Evolutionary conservation across 1,140 invertebrate genomes (phyloP).

Genomic region (Drosophila repletoides): DNA sequence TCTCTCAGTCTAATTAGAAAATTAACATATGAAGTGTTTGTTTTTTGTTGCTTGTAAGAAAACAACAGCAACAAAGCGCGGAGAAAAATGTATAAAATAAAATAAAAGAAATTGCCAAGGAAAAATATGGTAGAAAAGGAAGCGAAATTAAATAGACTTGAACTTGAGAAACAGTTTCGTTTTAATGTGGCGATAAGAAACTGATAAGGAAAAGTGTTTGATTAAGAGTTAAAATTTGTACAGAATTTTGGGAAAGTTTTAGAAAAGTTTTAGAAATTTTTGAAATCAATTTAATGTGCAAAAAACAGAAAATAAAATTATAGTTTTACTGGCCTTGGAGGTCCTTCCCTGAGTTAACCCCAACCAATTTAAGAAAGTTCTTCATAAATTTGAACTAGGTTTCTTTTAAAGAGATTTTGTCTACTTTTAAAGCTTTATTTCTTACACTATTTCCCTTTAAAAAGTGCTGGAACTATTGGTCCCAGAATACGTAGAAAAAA

Average conservation of each 20-base stretch:
- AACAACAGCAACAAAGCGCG: no score
- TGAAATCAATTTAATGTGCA: no score
- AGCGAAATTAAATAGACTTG: slow-evolving; percentile 46
- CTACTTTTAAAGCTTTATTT: neutral
- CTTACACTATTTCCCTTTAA: neutral
- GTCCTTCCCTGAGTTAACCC: no score
- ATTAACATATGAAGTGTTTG: slow-evolving; percentile 80
- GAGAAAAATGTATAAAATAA: no score
- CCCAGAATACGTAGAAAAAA: no score
- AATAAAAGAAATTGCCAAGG: slow-evolving; percentile 17
- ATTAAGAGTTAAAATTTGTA: no score
- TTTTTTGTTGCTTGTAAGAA: slow-evolving; percentile 35
- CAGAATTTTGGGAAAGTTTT: no score
- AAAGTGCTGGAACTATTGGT: no score
- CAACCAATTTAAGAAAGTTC: neutral
- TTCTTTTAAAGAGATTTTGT: neutral
- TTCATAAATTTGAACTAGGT: neutral
- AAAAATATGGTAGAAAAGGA: slow-evolving; percentile 11
- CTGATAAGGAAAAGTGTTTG: no score
- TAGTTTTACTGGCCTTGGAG: neutral
- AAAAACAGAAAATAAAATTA: no score
- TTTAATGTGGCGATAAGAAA: no score
- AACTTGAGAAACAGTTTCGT: slow-evolving; percentile 30
- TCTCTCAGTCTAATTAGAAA: slow-evolving; percentile 75
- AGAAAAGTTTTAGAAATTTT: no score